Base-by-base conservation (phyloP, 2,797 vertebrate genomes). In the Silurus lanzhouensis region DNA sequence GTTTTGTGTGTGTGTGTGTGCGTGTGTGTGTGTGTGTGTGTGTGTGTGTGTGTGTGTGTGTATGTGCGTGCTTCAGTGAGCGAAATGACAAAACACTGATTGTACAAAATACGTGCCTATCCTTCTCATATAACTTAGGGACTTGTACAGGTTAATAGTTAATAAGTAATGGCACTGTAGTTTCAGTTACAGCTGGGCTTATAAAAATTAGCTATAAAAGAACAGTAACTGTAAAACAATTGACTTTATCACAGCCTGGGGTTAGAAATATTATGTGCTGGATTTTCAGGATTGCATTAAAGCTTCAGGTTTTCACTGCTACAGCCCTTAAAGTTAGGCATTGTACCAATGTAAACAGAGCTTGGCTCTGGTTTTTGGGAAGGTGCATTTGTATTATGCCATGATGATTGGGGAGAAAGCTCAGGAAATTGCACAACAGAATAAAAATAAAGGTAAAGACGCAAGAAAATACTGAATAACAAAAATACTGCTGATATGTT, bases 61-160 rank as follows among this genome's bases (percentile, higher is more conserved):
- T 58, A 12, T 58, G 57, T 60, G 25, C 14, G 4, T 68, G 63
- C 2, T 60, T 55, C n/a, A 27, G 57, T 72, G 48, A 58, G 74
- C 52, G 9, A 66, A 76, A 81, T 52, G 57, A 81, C 70, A 75
- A 74, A 82, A 81, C 72, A 70, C 80, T 60, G 63, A 86, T 76
- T 82, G 71, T 81, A 19, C 78, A 76, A n/a, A 87, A 70, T 71
- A 58, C 66, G 58, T 14, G 20, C 58, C 58, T 58, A 15, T 74
- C 3, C 46, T 83, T 83, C 58, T 83, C 72, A 57, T 71, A 48
- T 64, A 83, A 83, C 81, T 79, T 5, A 71, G 44, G 9, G 44
- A 63, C 74, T 57, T 52, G 66, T 72, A 64, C 60, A 83, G 76
- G 85, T 80, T 87, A 84, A 83, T 52, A 81, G 22, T 84, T 87